Percentiles rank a stretch among this genome's conserved stretches.
These are phyloP conservation scores for Lutraria lutraria DNA, from an alignment of 2,888 invertebrate species.

Conservation along the genomic window DNA sequence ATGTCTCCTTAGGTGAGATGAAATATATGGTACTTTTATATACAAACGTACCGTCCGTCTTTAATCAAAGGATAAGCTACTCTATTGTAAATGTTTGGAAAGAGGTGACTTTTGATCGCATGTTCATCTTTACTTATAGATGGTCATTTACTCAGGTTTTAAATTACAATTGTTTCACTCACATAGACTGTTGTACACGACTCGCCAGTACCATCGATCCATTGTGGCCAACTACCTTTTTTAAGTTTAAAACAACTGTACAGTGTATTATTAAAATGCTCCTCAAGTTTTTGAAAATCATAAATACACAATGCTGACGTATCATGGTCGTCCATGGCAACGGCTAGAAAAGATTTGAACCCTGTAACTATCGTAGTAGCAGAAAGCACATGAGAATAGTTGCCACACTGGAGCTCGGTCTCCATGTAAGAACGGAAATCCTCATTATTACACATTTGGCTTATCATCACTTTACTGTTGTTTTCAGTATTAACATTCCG, in stretches of 20 bases:
- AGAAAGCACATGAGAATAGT: background rate
- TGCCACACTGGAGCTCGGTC: background rate
- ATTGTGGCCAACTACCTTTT: background rate
- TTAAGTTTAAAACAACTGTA: background rate
- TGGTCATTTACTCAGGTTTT: background rate
- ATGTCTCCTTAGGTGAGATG: background rate
- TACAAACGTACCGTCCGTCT: background rate
- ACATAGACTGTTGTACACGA: background rate
- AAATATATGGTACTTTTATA: background rate
- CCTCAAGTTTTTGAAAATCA: background rate
- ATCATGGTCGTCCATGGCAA: background rate
- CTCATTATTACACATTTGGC: background rate
- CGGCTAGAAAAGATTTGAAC: background rate
- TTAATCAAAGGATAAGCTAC: background rate
- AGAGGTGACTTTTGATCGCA: background rate
- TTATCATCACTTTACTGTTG: background rate
- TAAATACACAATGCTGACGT: background rate
- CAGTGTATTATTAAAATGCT: background rate
- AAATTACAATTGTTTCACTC: background rate
- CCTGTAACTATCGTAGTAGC: background rate
- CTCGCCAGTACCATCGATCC: background rate
- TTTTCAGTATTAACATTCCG: background rate
- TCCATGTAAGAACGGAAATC: background rate
- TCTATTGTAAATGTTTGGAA: background rate
- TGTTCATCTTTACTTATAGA: background rate